Percentiles rank a stretch among this genome's conserved stretches.
These are phyloP conservation scores for Cyclopterus lumpus DNA, from an alignment of 2,797 vertebrate species.

Conservation along the genomic window DNA sequence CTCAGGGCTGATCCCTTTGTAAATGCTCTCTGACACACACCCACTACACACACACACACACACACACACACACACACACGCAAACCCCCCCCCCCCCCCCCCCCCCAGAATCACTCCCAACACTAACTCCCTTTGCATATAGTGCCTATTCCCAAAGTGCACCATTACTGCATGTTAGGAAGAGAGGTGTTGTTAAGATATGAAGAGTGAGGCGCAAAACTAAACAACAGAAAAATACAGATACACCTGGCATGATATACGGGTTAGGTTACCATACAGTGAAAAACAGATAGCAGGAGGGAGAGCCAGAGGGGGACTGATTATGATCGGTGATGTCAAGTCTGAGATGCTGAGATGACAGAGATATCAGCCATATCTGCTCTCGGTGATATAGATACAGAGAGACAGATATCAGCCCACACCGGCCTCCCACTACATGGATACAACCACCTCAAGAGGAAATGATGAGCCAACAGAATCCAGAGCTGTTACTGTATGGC, in stretches of 20 bases:
- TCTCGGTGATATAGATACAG: slow-evolving; percentile 66
- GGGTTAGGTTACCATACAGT: slow-evolving; percentile 33
- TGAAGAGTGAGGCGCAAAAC: slow-evolving; percentile 41
- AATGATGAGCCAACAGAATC: slow-evolving; percentile 36
- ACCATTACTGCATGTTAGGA: slow-evolving; percentile 58
- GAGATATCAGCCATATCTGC: slow-evolving; percentile 72
- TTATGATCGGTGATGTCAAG: slow-evolving; percentile 76
- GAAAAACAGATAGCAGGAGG: slow-evolving; percentile 50
- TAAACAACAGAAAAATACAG: slow-evolving; percentile 50
- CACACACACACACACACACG: slow-evolving; percentile 22
- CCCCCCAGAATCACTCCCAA: slow-evolving; percentile 46
- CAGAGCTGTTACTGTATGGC: slow-evolving; percentile 14
- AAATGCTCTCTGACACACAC: slow-evolving; percentile 76
- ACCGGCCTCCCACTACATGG: slow-evolving; percentile 51
- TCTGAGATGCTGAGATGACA: slow-evolving; percentile 76
- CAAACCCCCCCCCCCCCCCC: no score
- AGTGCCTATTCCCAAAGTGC: slow-evolving; percentile 69
- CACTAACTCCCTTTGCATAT: slow-evolving; percentile 56
- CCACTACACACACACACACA: slow-evolving; percentile 62
- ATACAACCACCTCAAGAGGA: slow-evolving; percentile 33
- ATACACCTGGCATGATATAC: slow-evolving; percentile 46
- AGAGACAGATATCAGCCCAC: slow-evolving; percentile 69
- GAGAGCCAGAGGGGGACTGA: slow-evolving; percentile 66
- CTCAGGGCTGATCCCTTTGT: slow-evolving; percentile 73
- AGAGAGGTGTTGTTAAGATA: slow-evolving; percentile 54